Conservation (phyloP, 2,797 vertebrate species). For the Carduelis carduelis region DNA sequence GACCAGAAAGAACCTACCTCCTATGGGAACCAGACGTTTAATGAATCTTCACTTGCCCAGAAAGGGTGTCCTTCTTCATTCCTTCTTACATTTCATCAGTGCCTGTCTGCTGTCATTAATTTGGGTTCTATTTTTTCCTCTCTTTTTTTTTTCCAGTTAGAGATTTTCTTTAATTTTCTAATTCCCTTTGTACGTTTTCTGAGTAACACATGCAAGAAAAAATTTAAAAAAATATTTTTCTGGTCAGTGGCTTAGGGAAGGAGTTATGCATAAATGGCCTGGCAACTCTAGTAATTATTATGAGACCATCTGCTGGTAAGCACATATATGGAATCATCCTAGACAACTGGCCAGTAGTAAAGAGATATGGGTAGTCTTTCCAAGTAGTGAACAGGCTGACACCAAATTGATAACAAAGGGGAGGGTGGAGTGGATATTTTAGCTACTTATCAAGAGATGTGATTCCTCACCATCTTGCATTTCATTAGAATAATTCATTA, state of each 20-base stretch:
- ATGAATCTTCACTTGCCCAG: background rate
- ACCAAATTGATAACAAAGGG: background rate
- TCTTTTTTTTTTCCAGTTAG: background rate
- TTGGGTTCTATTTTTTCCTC: background rate
- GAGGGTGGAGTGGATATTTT: background rate
- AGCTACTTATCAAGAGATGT: background rate
- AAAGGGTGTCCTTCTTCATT: background rate
- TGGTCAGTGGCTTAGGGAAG: background rate
- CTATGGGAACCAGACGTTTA: fast-evolving
- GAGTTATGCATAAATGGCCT: background rate
- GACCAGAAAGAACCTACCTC: background rate
- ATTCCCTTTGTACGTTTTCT: background rate
- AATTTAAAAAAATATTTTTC: background rate
- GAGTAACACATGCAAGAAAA: background rate
- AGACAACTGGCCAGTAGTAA: background rate
- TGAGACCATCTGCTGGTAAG: background rate
- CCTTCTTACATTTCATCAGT: background rate
- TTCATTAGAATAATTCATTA: background rate
- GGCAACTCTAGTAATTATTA: background rate
- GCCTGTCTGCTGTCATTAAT: background rate
- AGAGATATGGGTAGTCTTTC: background rate
- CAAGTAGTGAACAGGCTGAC: background rate
- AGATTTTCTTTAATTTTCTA: background rate
- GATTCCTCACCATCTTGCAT: background rate
- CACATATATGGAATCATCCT: background rate